phyloP scores from a whole-genome alignment of 2,113 vertebrate species.

The Strigops habroptila region DNA sequence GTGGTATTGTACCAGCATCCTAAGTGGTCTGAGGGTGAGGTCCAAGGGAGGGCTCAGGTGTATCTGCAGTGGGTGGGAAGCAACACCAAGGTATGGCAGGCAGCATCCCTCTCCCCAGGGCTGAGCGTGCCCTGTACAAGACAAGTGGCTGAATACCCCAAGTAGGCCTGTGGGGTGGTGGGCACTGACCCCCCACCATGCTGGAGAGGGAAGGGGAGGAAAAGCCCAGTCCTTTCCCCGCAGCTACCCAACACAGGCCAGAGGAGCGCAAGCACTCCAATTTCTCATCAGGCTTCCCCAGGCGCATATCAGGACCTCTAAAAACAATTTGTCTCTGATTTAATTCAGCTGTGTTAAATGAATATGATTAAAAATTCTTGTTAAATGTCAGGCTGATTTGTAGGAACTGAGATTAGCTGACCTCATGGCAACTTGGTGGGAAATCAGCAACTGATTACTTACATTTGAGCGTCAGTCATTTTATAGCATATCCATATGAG shows the following conservation, averaged over 20 bases:
- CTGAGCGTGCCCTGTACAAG: background rate
- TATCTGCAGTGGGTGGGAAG: background rate
- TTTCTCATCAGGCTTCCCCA: background rate
- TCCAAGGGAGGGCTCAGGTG: background rate
- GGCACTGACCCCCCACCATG: background rate
- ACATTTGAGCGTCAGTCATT: background rate
- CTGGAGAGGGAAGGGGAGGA: background rate
- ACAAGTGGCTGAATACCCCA: background rate
- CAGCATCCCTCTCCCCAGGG: background rate
- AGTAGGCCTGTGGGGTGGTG: background rate
- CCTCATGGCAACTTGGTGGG: background rate
- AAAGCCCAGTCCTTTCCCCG: background rate
- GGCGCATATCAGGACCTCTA: background rate
- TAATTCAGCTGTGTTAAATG: background rate
- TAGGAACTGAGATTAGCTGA: background rate
- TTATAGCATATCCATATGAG: background rate
- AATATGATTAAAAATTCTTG: background rate
- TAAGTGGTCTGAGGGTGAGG: background rate
- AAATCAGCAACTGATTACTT: background rate
- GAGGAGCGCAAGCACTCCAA: background rate
- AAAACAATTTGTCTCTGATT: background rate
- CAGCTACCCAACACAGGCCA: rapidly evolving
- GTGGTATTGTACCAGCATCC: background rate
- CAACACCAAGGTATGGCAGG: background rate
- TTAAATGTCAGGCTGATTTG: background rate